Evolutionary conservation across 2,888 invertebrate genomes (phyloP), one percentile per base, ranked within the genome.

Genomic region (Morpho achilles): DNA sequence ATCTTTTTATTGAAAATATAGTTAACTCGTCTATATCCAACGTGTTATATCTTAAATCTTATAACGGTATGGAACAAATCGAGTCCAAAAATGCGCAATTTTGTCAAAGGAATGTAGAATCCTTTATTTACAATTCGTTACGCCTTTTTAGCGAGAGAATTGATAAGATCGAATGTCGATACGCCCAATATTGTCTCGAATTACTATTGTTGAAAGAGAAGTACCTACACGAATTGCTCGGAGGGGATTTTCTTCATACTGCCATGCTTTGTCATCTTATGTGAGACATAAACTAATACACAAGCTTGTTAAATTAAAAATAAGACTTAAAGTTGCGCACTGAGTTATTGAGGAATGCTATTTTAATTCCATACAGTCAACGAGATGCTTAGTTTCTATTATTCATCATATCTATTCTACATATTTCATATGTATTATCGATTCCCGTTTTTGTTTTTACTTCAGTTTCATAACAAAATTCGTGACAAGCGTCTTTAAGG

Each of bases 121-220:
- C 84, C 75, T 74, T 87, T 88, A 87, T 84, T 84, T 80, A 82
- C 86, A 83, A 81, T 82, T 85, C 82, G 82, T 77, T 88, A 82
- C 80, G 78, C 75, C 80, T 84, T 75, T 84, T 86, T 84, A 80
- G 78, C 77, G 67, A 70, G 73, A 65, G 72, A 77, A 68, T 74
- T 74, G 79, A 81, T 82, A 79, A 80, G 81, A 87, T 88, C 84
- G 73, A 76, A 78, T 84, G 81, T 80, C 85, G 80, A 86, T 85
- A 84, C 73, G 73, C 72, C 79, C 77, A 87, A 87, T 87, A 80
- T 76, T 79, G 79, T 85, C 80, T 87, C 82, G 74, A 73, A 79
- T 88, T 87, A 82, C 87, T 73, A 76, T 86, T 84, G 81, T 84
- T 74, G 63, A 67, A 72, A 70, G 70, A 70, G 75, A 79, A 77